Evolutionary conservation across 2,113 vertebrate genomes (phyloP).

Genomic region (Heterocephalus glaber): DNA sequence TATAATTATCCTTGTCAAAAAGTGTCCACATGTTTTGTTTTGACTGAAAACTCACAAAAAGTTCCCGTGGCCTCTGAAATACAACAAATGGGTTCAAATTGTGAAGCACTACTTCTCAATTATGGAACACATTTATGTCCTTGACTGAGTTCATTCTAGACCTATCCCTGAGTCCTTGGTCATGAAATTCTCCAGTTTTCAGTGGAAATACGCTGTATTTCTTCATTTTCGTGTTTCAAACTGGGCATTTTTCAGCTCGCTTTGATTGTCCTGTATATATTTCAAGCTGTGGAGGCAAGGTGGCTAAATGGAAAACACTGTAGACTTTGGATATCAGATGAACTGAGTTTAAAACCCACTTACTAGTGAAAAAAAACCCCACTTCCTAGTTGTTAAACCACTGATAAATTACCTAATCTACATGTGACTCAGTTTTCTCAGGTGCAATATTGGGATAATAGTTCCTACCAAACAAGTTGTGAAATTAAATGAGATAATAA

Average conservation of each 20-base stretch:
- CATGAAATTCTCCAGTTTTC: background rate
- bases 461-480: background rate
- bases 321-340: background rate
- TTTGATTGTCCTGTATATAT: background rate
- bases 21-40: background rate
- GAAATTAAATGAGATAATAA: conserved; percentile 27
- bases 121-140: background rate
- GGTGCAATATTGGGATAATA: background rate
- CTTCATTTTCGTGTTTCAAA: background rate
- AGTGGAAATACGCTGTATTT: background rate
- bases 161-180: background rate
- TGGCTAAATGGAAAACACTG: background rate
- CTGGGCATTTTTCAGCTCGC: background rate
- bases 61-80: background rate
- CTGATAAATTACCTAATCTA: background rate
- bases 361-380: too few relatives aligned
- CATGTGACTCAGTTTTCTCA: background rate
- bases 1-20: conserved; percentile 19
- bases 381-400: background rate
- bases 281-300: background rate
- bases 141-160: background rate
- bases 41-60: background rate
- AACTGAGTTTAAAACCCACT: background rate
- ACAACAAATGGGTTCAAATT: background rate
- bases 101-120: background rate